Evolutionary conservation across 2,797 vertebrate genomes (phyloP).

Genomic region (Chelon auratus): DNA sequence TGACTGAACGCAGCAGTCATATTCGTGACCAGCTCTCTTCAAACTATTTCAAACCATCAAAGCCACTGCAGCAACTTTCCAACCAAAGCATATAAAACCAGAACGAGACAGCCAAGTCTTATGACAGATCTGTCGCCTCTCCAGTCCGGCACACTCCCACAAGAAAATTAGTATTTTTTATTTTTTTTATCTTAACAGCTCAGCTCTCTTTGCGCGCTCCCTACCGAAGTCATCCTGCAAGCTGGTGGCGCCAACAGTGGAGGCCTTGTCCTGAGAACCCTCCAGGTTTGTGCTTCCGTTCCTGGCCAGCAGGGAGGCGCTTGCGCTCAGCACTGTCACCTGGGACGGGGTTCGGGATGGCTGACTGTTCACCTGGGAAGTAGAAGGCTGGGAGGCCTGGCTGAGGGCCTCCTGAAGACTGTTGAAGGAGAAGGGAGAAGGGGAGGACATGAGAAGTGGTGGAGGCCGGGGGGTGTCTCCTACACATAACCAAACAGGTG

Average conservation of each 20-base stretch:
- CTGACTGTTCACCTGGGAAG: slow-evolving; percentile 93
- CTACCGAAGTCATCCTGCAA: slow-evolving; percentile 97
- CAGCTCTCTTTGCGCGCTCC: slow-evolving; percentile 22
- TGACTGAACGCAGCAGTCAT: slow-evolving; percentile 39
- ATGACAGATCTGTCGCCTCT: not conserved
- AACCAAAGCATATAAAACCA: slow-evolving; percentile 5
- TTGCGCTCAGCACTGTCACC: slow-evolving; percentile 95
- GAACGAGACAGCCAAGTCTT: slow-evolving; percentile 7
- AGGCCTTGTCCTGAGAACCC: slow-evolving; percentile 95
- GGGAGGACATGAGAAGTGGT: slow-evolving; percentile 54
- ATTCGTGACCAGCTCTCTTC: slow-evolving; percentile 31
- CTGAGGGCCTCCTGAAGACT: slow-evolving; percentile 99
- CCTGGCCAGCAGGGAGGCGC: slow-evolving; percentile 99
- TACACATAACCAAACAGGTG: slow-evolving; percentile 33
- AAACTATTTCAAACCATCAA: slow-evolving; percentile 13
- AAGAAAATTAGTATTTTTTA: not conserved
- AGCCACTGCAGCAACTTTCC: not conserved
- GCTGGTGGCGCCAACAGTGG: slow-evolving; percentile 94
- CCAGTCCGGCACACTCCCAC: not conserved
- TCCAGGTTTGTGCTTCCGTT: slow-evolving; percentile 98
- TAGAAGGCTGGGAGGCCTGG: slow-evolving; percentile 95
- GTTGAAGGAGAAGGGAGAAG: slow-evolving; percentile 86
- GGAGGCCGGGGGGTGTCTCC: slow-evolving; percentile 45
- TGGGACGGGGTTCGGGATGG: slow-evolving; percentile 94
- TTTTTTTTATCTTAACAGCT: not conserved